These are phyloP conservation scores for Campylorhamphus procurvoides DNA, from an alignment of 2,113 vertebrate species.

Conservation along the genomic window DNA sequence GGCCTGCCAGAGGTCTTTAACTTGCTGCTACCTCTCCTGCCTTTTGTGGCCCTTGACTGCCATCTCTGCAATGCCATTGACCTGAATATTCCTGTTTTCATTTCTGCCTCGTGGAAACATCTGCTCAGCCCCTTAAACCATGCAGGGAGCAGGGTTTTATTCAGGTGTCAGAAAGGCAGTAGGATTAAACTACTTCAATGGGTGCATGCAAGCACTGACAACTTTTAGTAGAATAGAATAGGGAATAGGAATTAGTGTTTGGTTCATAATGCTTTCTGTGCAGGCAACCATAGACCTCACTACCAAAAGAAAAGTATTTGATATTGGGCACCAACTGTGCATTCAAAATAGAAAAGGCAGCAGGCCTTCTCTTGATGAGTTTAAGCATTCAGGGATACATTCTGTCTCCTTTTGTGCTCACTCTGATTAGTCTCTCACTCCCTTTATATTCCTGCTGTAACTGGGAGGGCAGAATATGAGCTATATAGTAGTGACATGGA, in stretches of 20 bases:
- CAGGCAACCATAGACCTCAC: background rate
- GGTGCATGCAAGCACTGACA: background rate
- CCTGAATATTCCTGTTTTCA: slow-evolving; percentile 33
- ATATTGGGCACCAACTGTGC: slow-evolving; percentile 27
- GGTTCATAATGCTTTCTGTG: slow-evolving; percentile 15
- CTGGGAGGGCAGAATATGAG: slow-evolving; percentile 27
- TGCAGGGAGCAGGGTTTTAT: background rate
- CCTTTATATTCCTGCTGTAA: slow-evolving; percentile 17
- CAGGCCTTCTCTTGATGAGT: slow-evolving; percentile 51
- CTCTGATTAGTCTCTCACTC: slow-evolving; percentile 41
- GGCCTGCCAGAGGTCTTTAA: background rate
- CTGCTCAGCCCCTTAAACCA: background rate
- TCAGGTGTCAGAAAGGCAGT: slow-evolving; percentile 20
- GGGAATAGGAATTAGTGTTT: slow-evolving; percentile 11
- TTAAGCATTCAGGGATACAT: slow-evolving; percentile 52
- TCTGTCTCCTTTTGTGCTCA: slow-evolving; percentile 50
- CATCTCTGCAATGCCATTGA: background rate
- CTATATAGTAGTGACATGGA: background rate
- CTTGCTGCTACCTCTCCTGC: background rate
- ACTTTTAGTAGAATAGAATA: background rate
- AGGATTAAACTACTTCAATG: slow-evolving; percentile 6
- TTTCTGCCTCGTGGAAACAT: background rate
- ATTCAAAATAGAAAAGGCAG: slow-evolving; percentile 61
- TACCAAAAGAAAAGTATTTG: slow-evolving; percentile 40
- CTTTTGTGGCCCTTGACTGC: background rate